Conservation (phyloP, 2,888 invertebrate genomes). For the Sturmia bella region DNA sequence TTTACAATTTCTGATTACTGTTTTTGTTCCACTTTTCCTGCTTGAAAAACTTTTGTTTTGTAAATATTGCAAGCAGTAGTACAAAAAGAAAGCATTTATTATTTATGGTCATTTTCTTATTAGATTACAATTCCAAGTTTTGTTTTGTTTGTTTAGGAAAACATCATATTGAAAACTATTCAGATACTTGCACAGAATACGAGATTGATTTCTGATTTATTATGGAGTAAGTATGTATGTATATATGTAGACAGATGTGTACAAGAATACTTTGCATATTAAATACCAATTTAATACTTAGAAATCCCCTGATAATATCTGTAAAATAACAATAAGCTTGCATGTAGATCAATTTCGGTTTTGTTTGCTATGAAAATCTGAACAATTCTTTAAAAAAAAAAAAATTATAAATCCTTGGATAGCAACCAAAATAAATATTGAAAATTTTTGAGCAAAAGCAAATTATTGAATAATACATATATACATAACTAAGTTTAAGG, state of each 20-base stretch:
- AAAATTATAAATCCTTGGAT: too few relatives aligned
- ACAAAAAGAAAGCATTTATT: constrained; percentile 42
- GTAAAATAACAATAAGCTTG: too few relatives aligned
- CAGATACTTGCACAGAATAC: constrained; percentile 11
- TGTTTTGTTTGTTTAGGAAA: constrained; percentile 22
- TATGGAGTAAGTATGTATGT: not conserved
- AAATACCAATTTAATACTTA: not conserved
- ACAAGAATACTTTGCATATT: not conserved
- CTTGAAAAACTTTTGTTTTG: not conserved
- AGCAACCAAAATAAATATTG: too few relatives aligned
- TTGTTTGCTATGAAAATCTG: too few relatives aligned
- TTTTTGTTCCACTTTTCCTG: constrained; percentile 3
- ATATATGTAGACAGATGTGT: too few relatives aligned
- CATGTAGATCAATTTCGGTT: too few relatives aligned
- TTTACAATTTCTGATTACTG: constrained; percentile 38
- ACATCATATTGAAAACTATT: constrained; percentile 9
- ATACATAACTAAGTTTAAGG: too few relatives aligned
- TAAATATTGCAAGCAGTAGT: not conserved
- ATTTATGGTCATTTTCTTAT: constrained; percentile 52
- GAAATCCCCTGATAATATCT: not conserved
- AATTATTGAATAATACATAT: too few relatives aligned
- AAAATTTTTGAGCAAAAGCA: too few relatives aligned
- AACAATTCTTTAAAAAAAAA: too few relatives aligned
- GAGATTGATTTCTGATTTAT: constrained; percentile 4
- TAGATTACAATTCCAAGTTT: constrained; percentile 27